Evolutionary conservation across 2,797 vertebrate genomes (phyloP), one percentile per base, ranked within the genome.

Genomic region (Notolabrus celidotus): DNA sequence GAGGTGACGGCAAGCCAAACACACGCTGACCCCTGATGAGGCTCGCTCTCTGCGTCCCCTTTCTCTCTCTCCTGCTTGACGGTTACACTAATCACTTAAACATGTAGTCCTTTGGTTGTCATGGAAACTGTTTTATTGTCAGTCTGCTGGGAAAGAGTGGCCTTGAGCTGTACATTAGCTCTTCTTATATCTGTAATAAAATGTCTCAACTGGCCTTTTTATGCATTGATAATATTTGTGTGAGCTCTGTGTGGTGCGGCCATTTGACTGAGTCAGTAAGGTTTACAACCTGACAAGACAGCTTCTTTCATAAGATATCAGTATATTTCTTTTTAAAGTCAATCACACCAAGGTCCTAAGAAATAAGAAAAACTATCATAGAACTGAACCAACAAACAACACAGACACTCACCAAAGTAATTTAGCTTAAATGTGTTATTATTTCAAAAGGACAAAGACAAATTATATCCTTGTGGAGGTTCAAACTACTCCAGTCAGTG

Each of bases 121-220:
- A 92, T 90, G 88, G 90, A 85, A 91, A 93, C 88, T 11, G 51
- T 80, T 89, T 83, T 87, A 91, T 92, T 85, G 84, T 84, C 66
- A 51, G 77, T 80, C 89, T 85, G 85, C 85, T 88, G 82, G 81
- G 25, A 49, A 82, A 67, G 77, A 57, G 60, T 39, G 56, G 73
- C 80, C 81, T 79, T 68, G 70, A 86, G 82, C 73, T 80, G 74
- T 68, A 67, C 45, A 83, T 81, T 61, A 74, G 66, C 72, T 50
- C 23, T 33, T 56, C 27, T 54, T 62, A 63, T 59, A 71, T 71
- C 51, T 22, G 50, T 57, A 64, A 63, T 73, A 74, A 66, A 86
- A 84, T 25, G 55, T 62, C 63, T 60, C 45, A n/a, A 64, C 39
- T 34, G 10, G 17, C 29, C 38, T 59, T 57, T 61, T 64, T 31